Evolutionary conservation across 2,797 vertebrate species (phyloP), one percentile per base, ranked within the genome.

Genomic region (Chaenodraco wilsoni): DNA sequence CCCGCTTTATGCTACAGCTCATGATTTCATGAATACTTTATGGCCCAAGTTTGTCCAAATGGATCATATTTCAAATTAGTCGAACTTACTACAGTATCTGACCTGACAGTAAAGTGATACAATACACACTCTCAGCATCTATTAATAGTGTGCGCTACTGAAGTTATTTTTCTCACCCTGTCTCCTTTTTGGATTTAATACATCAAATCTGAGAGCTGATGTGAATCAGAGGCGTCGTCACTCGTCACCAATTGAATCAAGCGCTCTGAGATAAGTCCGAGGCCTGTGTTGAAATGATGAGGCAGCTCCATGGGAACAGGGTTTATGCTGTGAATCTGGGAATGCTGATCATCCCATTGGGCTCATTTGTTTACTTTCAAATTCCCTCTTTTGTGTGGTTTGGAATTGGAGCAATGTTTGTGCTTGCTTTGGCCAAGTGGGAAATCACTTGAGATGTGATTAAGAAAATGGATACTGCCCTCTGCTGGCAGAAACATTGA

Each of bases 381-480:
- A 92, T 89, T 91, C 89, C 85, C 89, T 88, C 87, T 92, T 87
- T 91, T 89, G 84, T 88, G 89, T 75, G 90, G 78, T 87, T 91
- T 90, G 85, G 87, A 91, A 89, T 84, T 86, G 81, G 83, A 84
- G 86, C 84, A 82, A 86, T 89, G 85, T 91, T 89, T 88, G 84
- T 88, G 78, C 88, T 85, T 74, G 82, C 74, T 81, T 72, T 76
- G 68, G 86, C 81, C 84, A 80, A 79, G 77, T 69, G 80, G 79
- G 76, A 72, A 72, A 79, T 78, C 79, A 77, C 69, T 82, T 41
- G 74, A 78, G 81, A 78, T 79, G 82, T 85, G 87, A 81, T 90
- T 92, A 82, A 86, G 75, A 91, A 89, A 90, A 93, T 89, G 88
- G 86, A 90, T 82, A 92, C 90, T 93, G 94, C 94, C 93, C 93